These are phyloP conservation scores for Saccopteryx bilineata DNA, from an alignment of 2,113 vertebrate genomes.

Conservation along the genomic window DNA sequence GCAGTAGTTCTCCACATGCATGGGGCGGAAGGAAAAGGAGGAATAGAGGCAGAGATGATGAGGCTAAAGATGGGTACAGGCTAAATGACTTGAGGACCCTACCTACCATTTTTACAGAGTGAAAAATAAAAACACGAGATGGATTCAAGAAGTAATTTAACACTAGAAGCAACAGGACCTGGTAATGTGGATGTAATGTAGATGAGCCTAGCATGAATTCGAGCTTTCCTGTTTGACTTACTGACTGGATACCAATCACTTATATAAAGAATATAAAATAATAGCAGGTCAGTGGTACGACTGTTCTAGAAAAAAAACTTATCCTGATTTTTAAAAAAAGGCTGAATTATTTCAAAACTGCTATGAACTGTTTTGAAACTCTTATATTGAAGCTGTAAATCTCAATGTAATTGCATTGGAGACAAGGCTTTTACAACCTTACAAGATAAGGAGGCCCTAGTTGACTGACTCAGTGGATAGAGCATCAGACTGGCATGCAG, in stretches of 20 bases:
- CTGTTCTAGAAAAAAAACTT: conserved; percentile 2
- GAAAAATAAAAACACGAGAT: neutral
- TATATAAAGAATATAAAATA: neutral
- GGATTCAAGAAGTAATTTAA: neutral
- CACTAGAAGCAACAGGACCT: neutral
- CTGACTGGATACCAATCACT: neutral
- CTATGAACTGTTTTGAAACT: neutral
- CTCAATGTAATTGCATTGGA: neutral
- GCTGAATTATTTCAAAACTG: neutral
- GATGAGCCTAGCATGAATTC: neutral
- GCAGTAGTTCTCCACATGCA: neutral
- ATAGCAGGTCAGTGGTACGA: neutral
- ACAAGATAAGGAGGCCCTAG: neutral
- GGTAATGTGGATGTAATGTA: neutral
- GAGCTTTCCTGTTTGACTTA: neutral
- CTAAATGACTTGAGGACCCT: neutral
- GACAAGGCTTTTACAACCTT: neutral
- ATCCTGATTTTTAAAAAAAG: neutral
- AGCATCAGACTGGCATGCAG: too few species aligned
- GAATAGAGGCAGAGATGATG: neutral
- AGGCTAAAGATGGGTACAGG: neutral
- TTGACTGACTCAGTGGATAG: too few species aligned
- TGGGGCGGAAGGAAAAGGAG: neutral
- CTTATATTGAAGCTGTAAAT: neutral
- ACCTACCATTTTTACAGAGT: neutral